Evolutionary conservation across 2,113 vertebrate species (phyloP).

Genomic region (Bubalus kerabau): DNA sequence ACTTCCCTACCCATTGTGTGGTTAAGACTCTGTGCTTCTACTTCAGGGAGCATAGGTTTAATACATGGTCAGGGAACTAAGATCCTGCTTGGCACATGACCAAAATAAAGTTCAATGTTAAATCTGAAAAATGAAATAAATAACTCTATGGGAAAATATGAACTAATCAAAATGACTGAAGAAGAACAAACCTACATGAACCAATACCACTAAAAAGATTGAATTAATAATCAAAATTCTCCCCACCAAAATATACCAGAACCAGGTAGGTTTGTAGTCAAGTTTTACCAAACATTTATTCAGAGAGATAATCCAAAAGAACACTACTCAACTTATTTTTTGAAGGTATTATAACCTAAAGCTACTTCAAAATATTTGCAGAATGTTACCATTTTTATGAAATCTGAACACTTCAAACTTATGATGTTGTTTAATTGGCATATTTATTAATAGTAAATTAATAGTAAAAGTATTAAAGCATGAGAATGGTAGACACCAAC

Average conservation of each 20-base stretch:
- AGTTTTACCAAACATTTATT: neutral
- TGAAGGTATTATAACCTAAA: neutral
- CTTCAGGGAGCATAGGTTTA: neutral
- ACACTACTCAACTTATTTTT: neutral
- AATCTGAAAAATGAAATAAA: neutral
- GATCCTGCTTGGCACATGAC: neutral
- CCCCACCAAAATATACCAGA: neutral
- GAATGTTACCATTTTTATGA: neutral
- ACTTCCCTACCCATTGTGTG: neutral
- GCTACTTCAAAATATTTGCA: neutral
- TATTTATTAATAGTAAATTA: neutral
- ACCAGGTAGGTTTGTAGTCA: neutral
- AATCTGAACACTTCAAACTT: neutral
- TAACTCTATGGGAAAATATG: neutral
- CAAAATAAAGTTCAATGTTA: neutral
- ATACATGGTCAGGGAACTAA: neutral
- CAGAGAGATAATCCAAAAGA: neutral
- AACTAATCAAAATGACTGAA: neutral
- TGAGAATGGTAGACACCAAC: neutral
- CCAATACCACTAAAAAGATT: neutral
- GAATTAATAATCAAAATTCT: neutral
- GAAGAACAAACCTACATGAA: neutral
- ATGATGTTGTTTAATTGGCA: neutral
- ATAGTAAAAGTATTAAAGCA: neutral
- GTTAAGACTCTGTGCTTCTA: neutral